Conservation (phyloP, 1,140 invertebrate species). For the Drosophila sturtevanti region DNA sequence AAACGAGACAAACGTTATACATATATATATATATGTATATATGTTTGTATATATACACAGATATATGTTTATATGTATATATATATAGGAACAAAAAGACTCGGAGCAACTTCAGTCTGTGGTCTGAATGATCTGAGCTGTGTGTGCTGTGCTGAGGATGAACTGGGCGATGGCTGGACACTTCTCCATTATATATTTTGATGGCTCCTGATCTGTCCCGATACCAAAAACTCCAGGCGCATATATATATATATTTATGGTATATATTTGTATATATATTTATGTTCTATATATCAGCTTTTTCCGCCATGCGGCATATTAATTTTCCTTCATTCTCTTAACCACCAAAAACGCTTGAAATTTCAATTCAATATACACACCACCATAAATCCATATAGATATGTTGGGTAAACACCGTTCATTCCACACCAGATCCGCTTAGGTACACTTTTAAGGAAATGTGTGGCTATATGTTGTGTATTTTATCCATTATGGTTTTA, state of each 20-base stretch:
- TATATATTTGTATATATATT: slow-evolving; percentile 26
- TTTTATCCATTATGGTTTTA: slow-evolving; percentile 58
- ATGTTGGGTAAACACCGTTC: slow-evolving; percentile 14
- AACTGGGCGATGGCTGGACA: slow-evolving; percentile 38
- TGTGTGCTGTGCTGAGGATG: slow-evolving; percentile 46
- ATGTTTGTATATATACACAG: not conserved
- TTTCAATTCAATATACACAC: slow-evolving; percentile 67
- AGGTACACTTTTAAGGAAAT: slow-evolving; percentile 7
- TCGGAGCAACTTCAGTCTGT: slow-evolving; percentile 41
- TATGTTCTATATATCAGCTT: slow-evolving; percentile 13
- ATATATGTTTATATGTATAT: slow-evolving; percentile 40
- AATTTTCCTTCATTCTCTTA: slow-evolving; percentile 36
- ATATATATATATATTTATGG: slow-evolving; percentile 33
- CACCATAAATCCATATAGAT: slow-evolving; percentile 56
- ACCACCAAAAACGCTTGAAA: slow-evolving; percentile 51
- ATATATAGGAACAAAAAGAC: slow-evolving; percentile 38
- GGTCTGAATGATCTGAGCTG: slow-evolving; percentile 46
- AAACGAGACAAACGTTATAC: slow-evolving; percentile 52
- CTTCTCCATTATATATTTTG: slow-evolving; percentile 25
- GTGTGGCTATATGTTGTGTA: slow-evolving; percentile 28
- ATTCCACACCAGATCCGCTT: slow-evolving; percentile 48
- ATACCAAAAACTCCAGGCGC: slow-evolving; percentile 67
- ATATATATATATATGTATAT: no score
- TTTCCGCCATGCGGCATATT: slow-evolving; percentile 64
- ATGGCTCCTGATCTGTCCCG: slow-evolving; percentile 56